A percentile compares a stretch with the other conserved stretches of the same genome.
phyloP scores from a whole-genome alignment of 2,888 invertebrate species.

The Dryococelus australis region DNA sequence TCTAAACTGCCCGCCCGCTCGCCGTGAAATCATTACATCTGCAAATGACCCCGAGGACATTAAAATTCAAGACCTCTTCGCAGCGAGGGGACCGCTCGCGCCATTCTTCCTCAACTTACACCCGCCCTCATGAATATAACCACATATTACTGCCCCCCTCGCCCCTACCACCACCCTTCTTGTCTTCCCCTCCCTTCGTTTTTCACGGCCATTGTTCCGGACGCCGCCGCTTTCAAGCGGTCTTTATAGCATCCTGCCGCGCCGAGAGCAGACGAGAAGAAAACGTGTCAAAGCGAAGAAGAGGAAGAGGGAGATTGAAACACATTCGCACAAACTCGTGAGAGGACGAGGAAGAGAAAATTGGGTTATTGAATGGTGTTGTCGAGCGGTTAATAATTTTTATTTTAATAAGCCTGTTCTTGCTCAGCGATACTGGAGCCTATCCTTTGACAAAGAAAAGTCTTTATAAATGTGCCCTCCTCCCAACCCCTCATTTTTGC shows the following conservation, averaged over 20 bases:
- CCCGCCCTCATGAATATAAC: slow-evolving; percentile 26
- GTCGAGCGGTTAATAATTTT: background rate
- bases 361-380: background rate
- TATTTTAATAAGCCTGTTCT: no score
- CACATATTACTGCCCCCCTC: slow-evolving; percentile 4
- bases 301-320: background rate
- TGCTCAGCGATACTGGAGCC: no score
- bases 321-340: background rate
- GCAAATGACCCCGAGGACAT: slow-evolving; percentile 18
- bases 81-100: slow-evolving; percentile 17
- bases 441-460: no score
- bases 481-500: no score
- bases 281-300: slow-evolving; percentile 9
- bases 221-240: background rate
- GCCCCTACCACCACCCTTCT: background rate
- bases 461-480: no score
- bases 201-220: slow-evolving; percentile 2
- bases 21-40: slow-evolving; percentile 5
- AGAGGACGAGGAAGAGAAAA: background rate
- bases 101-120: slow-evolving; percentile 1
- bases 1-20: background rate
- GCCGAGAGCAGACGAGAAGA: background rate
- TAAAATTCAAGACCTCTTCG: slow-evolving; percentile 22
- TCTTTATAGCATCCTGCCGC: background rate
- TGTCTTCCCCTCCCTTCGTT: background rate